phyloP scores from a whole-genome alignment of 1,140 invertebrate genomes.

The Octopus bimaculoides region DNA sequence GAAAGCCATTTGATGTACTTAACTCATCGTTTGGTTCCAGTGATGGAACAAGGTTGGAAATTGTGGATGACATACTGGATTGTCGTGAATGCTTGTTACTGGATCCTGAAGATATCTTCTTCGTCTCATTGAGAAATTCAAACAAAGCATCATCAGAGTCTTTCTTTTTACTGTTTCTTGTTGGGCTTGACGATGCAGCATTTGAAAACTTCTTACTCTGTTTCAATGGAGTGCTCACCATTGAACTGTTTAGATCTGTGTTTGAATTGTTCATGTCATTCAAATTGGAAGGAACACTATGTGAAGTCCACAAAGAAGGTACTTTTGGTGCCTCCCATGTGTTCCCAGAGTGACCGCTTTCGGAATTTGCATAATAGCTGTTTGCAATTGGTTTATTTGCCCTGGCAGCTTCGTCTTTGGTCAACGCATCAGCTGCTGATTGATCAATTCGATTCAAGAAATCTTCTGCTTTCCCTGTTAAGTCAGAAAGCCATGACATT shows the following conservation, averaged over 20 bases:
- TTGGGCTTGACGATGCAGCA: background rate
- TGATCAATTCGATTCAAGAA: slow-evolving; percentile 81
- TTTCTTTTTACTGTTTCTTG: slow-evolving; percentile 33
- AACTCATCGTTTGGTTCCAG: background rate
- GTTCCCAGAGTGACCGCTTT: background rate
- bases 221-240: slow-evolving; percentile 27
- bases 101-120: slow-evolving; percentile 31
- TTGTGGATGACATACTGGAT: slow-evolving; percentile 50
- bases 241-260: slow-evolving; percentile 20
- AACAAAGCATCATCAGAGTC: slow-evolving; percentile 61
- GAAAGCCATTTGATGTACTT: background rate
- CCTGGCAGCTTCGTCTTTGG: slow-evolving; percentile 27
- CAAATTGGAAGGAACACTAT: slow-evolving; percentile 36
- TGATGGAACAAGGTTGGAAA: background rate
- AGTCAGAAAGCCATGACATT: slow-evolving; percentile 82
- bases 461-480: slow-evolving; percentile 80
- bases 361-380: background rate
- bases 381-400: background rate
- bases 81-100: slow-evolving; percentile 50
- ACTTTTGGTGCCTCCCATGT: background rate
- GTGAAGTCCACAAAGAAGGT: slow-evolving; percentile 21
- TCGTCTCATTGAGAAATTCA: slow-evolving; percentile 52
- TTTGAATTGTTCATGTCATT: slow-evolving; percentile 19
- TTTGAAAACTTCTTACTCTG: background rate
- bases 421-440: slow-evolving; percentile 73